Base-by-base conservation (phyloP, 1,140 invertebrate genomes). In the Schlechtendalia chinensis region DNA sequence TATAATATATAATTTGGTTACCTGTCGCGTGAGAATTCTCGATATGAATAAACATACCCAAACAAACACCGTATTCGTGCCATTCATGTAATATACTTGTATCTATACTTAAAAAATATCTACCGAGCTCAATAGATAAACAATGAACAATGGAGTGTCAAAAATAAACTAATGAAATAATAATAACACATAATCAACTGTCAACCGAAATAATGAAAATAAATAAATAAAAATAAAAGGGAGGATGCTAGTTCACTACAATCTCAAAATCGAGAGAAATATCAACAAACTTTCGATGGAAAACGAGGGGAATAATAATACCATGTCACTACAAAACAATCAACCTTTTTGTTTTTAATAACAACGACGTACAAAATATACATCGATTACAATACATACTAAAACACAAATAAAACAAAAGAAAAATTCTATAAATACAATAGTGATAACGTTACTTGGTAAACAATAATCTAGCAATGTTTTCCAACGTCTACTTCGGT, bases 261-360 rank as follows among this genome's bases (percentile, higher is more conserved):
- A 56, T 56, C 56, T 27, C 10, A 27, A 59, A 24, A 59, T 59
- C 22, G n/a, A 22, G 56, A 27, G n/a, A 27, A 24, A 59, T 22
- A 59, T 4, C 56, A 59, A 59, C 11, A 12, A 5, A 58, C n/a
- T 59, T 59, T 59, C 6, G 2, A 27, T 8, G 11, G 12, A 69
- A 69, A 69, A 69, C 45, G 39, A 27, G 16, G 67, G 67, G 14
- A 69, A 69, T 24, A 50, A 69, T 14, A 47, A 50, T 12, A 50
- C 12, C 12, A 39, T 50, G 5, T 17, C 17, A 24, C 67, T 69
- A 50, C 67, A 50, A 27, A 69, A 69, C 67, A 24, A 50, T 69
- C 67, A 69, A 17, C 12, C n/a, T 67, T 12, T n/a, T 39, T 12
- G 17, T 12, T 29, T 45, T 22, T 11, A n/a, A 67, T 45, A 45